Percentiles rank a stretch among this genome's conserved stretches.
These are phyloP conservation scores for Eubasilissa splendida DNA, from an alignment of 2,888 invertebrate genomes.

Conservation along the genomic window DNA sequence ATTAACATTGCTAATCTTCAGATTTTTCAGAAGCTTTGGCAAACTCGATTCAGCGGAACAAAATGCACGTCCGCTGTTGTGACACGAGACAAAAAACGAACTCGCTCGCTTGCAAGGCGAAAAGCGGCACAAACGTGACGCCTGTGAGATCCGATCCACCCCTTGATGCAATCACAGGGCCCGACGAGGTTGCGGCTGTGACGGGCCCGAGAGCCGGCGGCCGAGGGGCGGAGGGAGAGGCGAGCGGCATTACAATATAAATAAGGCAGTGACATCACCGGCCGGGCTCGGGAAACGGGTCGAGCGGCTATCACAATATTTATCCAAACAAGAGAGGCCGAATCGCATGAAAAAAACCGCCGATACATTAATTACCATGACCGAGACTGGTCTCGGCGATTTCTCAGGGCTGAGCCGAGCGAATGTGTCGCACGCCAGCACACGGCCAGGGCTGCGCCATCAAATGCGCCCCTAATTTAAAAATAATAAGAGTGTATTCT, in stretches of 20 bases:
- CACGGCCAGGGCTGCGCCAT: not conserved
- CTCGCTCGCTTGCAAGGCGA: too few relatives aligned
- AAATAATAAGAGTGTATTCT: too few relatives aligned
- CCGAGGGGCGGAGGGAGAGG: not conserved
- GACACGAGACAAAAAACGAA: too few relatives aligned
- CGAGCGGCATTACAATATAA: slow-evolving; percentile 43
- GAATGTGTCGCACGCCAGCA: not conserved
- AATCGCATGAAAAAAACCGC: slow-evolving; percentile 19
- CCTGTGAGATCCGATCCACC: too few relatives aligned
- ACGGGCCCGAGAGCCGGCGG: not conserved
- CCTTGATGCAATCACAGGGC: too few relatives aligned
- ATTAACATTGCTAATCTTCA: too few relatives aligned
- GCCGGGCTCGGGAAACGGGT: slow-evolving; percentile 45
- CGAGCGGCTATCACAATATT: slow-evolving; percentile 37
- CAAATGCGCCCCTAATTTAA: too few relatives aligned
- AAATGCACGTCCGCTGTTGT: too few relatives aligned
- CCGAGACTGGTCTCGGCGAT: slow-evolving; percentile 9
- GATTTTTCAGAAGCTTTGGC: too few relatives aligned
- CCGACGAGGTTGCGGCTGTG: too few relatives aligned
- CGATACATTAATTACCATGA: slow-evolving; percentile 29
- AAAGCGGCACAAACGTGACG: too few relatives aligned
- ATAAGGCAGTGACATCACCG: slow-evolving; percentile 58
- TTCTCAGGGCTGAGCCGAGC: slow-evolving; percentile 9
- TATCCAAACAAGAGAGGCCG: slow-evolving; percentile 42
- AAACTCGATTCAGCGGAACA: too few relatives aligned